Evolutionary conservation across 92 coral and sea anemone genomes (phyloP), one percentile per base, ranked within the genome.

Genomic region (Porites cylindrica): DNA sequence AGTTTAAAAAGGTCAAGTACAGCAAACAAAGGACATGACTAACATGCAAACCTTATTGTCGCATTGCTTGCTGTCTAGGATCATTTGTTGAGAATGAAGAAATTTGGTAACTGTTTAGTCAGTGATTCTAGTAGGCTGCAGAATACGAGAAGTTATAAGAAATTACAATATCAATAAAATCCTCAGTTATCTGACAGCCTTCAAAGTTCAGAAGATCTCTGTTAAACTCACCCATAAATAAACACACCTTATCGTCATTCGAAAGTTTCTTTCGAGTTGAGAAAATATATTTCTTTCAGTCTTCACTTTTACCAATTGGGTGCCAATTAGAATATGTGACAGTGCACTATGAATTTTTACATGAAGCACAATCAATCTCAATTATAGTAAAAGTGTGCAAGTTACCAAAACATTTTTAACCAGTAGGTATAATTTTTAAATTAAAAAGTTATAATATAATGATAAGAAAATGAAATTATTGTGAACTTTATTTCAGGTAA

Each of bases 11-110:
- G 26, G 26, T 24, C 26, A 24, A 24, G 26, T 24, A 24, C 26
- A 24, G 26, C 1, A 24, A 24, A 24, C 26, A 24, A 24, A 24
- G 26, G 26, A 24, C 26, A 24, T 24, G 26, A 21, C 23, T 24
- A 24, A 61, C 66, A 18, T 12, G 66, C 66, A 61, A 61, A 61
- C 66, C 66, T 61, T 12, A 24, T 24, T 24, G 66, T 61, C 1
- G n/a, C 66, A 61, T 12, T 61, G 66, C 66, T 61, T 61, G 66
- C 66, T 61, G 66, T 61, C 66, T 61, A 61, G n/a, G 66, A 61
- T 61, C 1, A 61, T 18, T 61, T 61, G 66, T 61, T 61, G 66
- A 61, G n/a, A 61, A 61, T 61, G 13, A 61, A 61, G 66, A 61
- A 61, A 61, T 61, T 61, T 61, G 66, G 66, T 61, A 61, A 61